Evolutionary conservation across 2,113 vertebrate genomes (phyloP).

Genomic region (Engystomops pustulosus): DNA sequence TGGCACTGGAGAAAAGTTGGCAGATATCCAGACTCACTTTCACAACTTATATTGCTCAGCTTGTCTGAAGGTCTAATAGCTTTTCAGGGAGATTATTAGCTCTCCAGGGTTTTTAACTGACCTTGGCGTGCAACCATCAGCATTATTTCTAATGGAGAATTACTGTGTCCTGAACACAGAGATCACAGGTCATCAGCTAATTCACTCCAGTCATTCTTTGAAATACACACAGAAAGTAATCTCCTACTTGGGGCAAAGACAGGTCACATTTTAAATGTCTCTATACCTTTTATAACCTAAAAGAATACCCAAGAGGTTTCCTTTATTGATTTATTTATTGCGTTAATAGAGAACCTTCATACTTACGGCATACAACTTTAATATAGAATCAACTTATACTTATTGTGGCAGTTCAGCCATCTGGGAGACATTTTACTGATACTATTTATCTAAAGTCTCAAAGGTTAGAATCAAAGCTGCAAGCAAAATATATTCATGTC

Average conservation of each 20-base stretch:
- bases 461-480: slow-evolving; percentile 12
- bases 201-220: slow-evolving; percentile 52
- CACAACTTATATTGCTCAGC: slow-evolving; percentile 37
- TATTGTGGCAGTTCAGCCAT: slow-evolving; percentile 22
- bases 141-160: slow-evolving; percentile 56
- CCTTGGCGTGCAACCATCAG: slow-evolving; percentile 53
- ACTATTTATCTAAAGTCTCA: slow-evolving; percentile 12
- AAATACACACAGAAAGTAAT: slow-evolving; percentile 56
- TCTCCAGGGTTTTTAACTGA: slow-evolving; percentile 53
- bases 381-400: slow-evolving; percentile 52
- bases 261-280: slow-evolving; percentile 54
- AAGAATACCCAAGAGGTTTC: slow-evolving; percentile 43
- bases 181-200: slow-evolving; percentile 58
- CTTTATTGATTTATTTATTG: slow-evolving; percentile 53
- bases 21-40: slow-evolving; percentile 42
- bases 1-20: slow-evolving; percentile 36
- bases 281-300: slow-evolving; percentile 49
- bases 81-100: slow-evolving; percentile 57
- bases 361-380: slow-evolving; percentile 39
- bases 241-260: slow-evolving; percentile 44
- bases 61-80: slow-evolving; percentile 55
- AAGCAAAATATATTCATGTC: background rate
- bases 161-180: slow-evolving; percentile 51
- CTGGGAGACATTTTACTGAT: slow-evolving; percentile 44
- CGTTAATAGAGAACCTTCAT: slow-evolving; percentile 45